phyloP scores from a whole-genome alignment of 2,113 vertebrate genomes.

The Etia nguti region DNA sequence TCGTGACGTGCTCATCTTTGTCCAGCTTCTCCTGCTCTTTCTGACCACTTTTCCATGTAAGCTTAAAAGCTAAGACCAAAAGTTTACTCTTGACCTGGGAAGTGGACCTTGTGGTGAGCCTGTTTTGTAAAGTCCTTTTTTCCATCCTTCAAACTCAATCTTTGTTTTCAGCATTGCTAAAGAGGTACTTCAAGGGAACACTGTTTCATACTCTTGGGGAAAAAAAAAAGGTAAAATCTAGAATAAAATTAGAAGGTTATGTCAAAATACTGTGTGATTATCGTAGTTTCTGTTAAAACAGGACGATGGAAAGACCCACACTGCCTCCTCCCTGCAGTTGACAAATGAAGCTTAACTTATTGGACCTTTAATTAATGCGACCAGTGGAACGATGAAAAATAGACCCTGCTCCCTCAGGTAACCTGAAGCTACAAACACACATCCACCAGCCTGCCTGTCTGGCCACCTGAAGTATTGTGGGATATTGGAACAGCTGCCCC shows the following conservation, averaged over 20 bases:
- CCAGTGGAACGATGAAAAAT: slow-evolving; percentile 23
- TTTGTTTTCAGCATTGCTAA: background rate
- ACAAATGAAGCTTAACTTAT: slow-evolving; percentile 28
- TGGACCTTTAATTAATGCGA: slow-evolving; percentile 44
- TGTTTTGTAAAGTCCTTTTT: background rate
- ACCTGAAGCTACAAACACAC: slow-evolving; percentile 21
- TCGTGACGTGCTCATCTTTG: background rate
- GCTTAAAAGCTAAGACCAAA: background rate
- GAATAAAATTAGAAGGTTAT: background rate
- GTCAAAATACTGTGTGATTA: background rate
- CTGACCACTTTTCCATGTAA: background rate
- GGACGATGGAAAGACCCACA: background rate
- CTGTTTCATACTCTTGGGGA: background rate
- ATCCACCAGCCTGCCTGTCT: slow-evolving; percentile 3
- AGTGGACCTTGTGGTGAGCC: background rate
- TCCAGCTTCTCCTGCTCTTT: background rate
- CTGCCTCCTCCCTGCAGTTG: background rate
- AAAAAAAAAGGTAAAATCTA: background rate
- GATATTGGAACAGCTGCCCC: slow-evolving; percentile 13
- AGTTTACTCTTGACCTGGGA: background rate
- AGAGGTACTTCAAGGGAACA: background rate
- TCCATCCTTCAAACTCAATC: background rate
- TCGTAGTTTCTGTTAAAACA: background rate
- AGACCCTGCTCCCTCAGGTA: slow-evolving; percentile 7
- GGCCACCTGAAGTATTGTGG: slow-evolving; percentile 56